These are phyloP conservation scores for Pseudomyrmex concolor DNA, from an alignment of 1,140 invertebrate species.

Conservation along the genomic window DNA sequence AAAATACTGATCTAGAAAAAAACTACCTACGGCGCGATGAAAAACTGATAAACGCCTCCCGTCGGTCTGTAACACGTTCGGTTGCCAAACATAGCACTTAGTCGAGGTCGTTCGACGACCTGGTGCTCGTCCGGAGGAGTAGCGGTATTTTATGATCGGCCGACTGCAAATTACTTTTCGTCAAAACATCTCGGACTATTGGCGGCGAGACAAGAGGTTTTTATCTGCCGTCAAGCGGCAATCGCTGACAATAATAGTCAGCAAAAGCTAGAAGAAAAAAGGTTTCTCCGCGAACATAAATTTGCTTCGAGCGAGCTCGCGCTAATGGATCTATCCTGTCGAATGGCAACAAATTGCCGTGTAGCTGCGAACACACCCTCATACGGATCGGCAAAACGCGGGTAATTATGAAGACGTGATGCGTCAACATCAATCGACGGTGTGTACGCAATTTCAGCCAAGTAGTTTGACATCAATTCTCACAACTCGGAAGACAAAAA, in stretches of 20 bases:
- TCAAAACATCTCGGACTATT: slow-evolving; percentile 61
- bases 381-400: slow-evolving; percentile 37
- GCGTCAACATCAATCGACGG: too few species aligned
- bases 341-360: slow-evolving; percentile 65
- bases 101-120: background rate
- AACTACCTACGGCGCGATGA: slow-evolving; percentile 1
- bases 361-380: slow-evolving; percentile 51
- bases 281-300: slow-evolving; percentile 60
- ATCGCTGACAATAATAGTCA: slow-evolving; percentile 38
- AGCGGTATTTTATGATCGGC: slow-evolving; percentile 63
- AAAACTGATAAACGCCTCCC: slow-evolving; percentile 10
- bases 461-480: background rate
- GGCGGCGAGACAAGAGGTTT: slow-evolving; percentile 37
- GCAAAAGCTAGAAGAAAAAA: slow-evolving; percentile 15
- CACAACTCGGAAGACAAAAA: slow-evolving; percentile 32
- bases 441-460: background rate
- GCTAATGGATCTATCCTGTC: slow-evolving; percentile 75
- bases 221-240: slow-evolving; percentile 46
- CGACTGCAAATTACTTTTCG: slow-evolving; percentile 42
- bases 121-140: slow-evolving; percentile 12
- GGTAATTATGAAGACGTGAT: slow-evolving; percentile 2
- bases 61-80: slow-evolving; percentile 14
- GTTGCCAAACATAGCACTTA: slow-evolving; percentile 65
- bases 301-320: slow-evolving; percentile 35
- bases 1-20: background rate